phyloP scores from a whole-genome alignment of 2,888 invertebrate genomes.

The Mythimna ferrago region DNA sequence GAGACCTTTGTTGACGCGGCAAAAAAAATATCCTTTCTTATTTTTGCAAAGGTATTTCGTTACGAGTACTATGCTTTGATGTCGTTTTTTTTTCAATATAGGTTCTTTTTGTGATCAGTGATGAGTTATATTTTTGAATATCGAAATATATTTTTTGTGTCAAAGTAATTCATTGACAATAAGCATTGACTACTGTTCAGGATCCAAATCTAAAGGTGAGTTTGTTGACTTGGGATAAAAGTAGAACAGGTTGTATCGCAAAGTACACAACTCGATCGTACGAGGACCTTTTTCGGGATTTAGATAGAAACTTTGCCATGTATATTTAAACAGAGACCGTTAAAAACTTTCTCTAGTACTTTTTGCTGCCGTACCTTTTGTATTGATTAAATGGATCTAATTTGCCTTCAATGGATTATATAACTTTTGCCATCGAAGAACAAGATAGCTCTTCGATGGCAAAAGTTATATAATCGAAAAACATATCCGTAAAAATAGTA shows the following conservation, averaged over 20 bases:
- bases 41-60: constrained; percentile 35
- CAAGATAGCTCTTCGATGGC: constrained; percentile 25
- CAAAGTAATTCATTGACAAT: constrained; percentile 32
- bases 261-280: constrained; percentile 53
- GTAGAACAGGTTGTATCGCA: constrained; percentile 59
- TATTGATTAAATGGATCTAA: constrained; percentile 26
- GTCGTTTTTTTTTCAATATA: neutral
- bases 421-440: constrained; percentile 35
- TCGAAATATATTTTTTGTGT: neutral
- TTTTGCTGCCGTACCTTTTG: constrained; percentile 43
- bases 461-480: constrained; percentile 38
- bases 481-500: neutral
- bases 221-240: constrained; percentile 61
- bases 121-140: constrained; percentile 8
- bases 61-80: constrained; percentile 23
- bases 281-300: constrained; percentile 71
- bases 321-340: constrained; percentile 67
- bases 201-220: constrained; percentile 31
- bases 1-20: neutral
- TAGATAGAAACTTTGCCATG: constrained; percentile 63
- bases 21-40: constrained; percentile 15
- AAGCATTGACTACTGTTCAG: constrained; percentile 34
- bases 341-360: constrained; percentile 64
- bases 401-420: constrained; percentile 33
- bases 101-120: constrained; percentile 7